Percentiles rank a stretch among this genome's conserved stretches.
phyloP scores from a whole-genome alignment of 1,140 invertebrate species.

The Dryas iulia region DNA sequence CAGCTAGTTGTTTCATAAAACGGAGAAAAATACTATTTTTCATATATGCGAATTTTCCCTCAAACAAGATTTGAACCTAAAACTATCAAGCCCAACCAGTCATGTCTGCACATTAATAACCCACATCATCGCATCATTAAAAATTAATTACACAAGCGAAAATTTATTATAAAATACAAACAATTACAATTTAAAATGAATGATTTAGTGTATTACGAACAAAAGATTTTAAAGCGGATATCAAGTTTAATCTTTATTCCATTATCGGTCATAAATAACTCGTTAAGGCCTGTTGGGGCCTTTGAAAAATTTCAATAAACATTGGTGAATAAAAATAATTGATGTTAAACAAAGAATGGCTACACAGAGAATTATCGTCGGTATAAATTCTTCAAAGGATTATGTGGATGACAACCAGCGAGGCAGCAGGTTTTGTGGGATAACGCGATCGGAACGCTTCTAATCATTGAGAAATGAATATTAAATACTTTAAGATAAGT shows the following conservation, averaged over 20 bases:
- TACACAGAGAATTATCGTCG: conserved; percentile 39
- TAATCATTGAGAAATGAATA: not conserved
- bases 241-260: not conserved
- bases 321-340: conserved; percentile 38
- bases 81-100: not conserved
- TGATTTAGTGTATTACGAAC: not conserved
- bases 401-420: conserved; percentile 32
- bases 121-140: not conserved
- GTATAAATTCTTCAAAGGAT: conserved; percentile 44
- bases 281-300: conserved; percentile 28
- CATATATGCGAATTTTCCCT: too few species aligned
- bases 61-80: not conserved
- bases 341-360: conserved; percentile 43
- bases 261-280: conserved; percentile 31
- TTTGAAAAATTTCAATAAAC: conserved; percentile 45
- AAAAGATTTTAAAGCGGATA: not conserved
- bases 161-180: too few species aligned
- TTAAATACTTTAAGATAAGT: not conserved
- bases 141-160: not conserved
- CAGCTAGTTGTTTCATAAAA: too few species aligned
- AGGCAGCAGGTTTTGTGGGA: not conserved
- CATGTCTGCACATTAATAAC: too few species aligned
- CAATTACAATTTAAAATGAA: not conserved
- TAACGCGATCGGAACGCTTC: not conserved
- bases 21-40: too few species aligned